Evolutionary conservation across 1,140 invertebrate genomes (phyloP), one percentile per base, ranked within the genome.

Genomic region (Drosophila trapezifrons): DNA sequence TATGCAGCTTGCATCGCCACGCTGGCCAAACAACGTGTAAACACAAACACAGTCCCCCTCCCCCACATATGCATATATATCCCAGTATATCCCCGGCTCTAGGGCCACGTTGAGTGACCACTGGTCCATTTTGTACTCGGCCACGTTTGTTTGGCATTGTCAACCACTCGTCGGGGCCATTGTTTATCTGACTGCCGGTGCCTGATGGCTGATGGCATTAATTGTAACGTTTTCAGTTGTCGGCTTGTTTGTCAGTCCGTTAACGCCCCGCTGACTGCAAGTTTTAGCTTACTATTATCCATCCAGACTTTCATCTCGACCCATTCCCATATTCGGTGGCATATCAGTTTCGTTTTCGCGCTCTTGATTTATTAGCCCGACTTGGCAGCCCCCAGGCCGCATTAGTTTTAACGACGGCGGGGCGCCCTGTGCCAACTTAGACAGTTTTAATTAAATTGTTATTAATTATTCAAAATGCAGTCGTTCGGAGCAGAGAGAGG

Each of bases 371-470:
- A 84, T 84, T 76, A 64, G 76, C 63, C 27, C 40, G 59, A 60
- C 46, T 49, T 52, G 58, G 63, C 42, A 17, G 57, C 32, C 52
- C 64, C 3, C 43, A 17, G 22, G 40, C 32, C 22, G 25, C 42
- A 64, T 75, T 63, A 51, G 22, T 38, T 81, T 73, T 66, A 60
- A 60, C 62, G 49, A 57, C 79, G 65, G 18, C 38, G 25, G 43
- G 51, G 45, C 32, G 58, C 54, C 51, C 52, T 22, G 43, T 55
- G 59, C 78, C 60, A 60, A 75, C 49, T 60, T 67, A 79, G 79
- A 73, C 65, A 76, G 47, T 83, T 89, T 87, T 83, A 89, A 87
- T 89, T 87, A 87, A 86, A 87, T 87, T 87, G 54, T 22, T 76
- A 87, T 87, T 86, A 86, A 83, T 83, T 63, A 83, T 86, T 87